phyloP scores from a whole-genome alignment of 2,797 vertebrate species.

The Heteromormyrus szaboi region DNA sequence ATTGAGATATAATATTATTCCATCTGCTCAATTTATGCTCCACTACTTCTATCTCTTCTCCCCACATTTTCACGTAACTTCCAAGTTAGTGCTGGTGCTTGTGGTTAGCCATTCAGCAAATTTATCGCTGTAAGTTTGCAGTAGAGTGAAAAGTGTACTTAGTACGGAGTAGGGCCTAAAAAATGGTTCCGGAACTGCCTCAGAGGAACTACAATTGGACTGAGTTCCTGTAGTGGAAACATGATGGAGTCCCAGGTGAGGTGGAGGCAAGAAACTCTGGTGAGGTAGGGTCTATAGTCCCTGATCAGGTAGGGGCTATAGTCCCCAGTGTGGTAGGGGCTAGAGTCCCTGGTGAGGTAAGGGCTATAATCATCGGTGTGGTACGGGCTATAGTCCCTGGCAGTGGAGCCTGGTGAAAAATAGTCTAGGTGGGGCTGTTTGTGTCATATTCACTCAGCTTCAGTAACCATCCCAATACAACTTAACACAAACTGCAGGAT shows the following conservation, averaged over 20 bases:
- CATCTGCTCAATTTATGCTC: background rate
- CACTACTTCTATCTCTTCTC: background rate
- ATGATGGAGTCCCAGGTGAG: no score
- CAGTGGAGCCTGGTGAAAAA: background rate
- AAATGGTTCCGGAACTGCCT: no score
- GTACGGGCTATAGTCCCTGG: background rate
- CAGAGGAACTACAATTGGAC: no score
- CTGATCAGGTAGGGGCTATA: no score
- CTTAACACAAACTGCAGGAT: background rate
- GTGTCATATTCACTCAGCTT: background rate
- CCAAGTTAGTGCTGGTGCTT: background rate
- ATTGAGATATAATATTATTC: background rate
- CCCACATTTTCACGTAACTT: background rate
- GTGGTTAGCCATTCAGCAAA: background rate
- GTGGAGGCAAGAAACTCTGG: no score
- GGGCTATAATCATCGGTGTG: background rate
- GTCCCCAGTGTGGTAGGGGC: no score
- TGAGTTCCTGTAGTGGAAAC: no score
- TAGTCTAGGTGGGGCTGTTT: background rate
- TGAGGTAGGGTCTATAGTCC: no score
- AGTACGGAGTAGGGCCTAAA: no score
- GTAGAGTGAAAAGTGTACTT: background rate
- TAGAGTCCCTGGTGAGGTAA: background rate
- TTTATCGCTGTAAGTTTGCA: background rate
- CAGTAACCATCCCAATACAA: background rate